These are phyloP conservation scores for Triops longicaudatus DNA, from an alignment of 1,140 invertebrate genomes.

Conservation along the genomic window DNA sequence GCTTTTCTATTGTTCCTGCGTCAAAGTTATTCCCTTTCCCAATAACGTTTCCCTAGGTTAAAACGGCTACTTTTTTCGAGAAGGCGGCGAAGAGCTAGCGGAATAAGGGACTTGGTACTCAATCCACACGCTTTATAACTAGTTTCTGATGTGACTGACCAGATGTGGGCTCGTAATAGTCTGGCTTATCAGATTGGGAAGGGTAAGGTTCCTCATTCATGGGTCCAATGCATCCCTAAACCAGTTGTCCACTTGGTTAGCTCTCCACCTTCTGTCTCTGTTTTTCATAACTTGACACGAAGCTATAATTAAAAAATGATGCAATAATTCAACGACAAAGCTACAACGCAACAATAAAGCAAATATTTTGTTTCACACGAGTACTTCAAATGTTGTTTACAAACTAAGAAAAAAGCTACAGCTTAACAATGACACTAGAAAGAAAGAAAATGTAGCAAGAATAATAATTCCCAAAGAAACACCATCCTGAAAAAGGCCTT, in stretches of 20 bases:
- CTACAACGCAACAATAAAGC: too few relatives aligned
- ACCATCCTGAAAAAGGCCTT: too few relatives aligned
- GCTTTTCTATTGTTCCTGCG: too few relatives aligned
- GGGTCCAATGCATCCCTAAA: neutral
- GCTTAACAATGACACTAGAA: too few relatives aligned
- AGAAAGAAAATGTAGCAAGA: too few relatives aligned
- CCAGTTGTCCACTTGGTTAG: conserved; percentile 11
- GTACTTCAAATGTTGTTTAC: too few relatives aligned
- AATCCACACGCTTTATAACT: neutral
- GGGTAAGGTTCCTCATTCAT: neutral
- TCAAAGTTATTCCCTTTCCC: too few relatives aligned
- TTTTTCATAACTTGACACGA: neutral
- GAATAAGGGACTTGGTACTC: neutral
- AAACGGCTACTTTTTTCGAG: neutral
- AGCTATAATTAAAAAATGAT: neutral
- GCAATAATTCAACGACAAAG: neutral
- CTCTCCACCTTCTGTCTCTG: neutral
- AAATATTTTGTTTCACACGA: too few relatives aligned
- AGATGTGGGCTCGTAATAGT: conserved; percentile 11
- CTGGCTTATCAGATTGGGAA: conserved; percentile 11
- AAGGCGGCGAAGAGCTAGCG: neutral
- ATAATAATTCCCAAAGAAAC: too few relatives aligned
- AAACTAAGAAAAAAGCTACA: too few relatives aligned
- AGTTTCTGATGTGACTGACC: neutral
- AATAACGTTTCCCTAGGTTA: too few relatives aligned